phyloP scores from a whole-genome alignment of 1,140 invertebrate genomes.

The Drosophila tristis region DNA sequence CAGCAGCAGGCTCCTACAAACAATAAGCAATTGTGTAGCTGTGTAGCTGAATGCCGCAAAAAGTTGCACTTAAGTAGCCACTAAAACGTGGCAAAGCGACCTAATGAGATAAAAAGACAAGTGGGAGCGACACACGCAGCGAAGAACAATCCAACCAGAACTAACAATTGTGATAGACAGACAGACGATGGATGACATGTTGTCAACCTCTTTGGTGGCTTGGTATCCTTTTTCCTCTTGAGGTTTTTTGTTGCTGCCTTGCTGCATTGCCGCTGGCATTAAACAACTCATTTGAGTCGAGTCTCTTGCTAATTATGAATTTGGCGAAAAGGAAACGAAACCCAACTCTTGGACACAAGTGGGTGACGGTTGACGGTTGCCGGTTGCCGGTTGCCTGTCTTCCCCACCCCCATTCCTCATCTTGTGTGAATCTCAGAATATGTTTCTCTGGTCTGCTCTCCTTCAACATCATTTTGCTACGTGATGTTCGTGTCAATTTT shows the following conservation, averaged over 20 bases:
- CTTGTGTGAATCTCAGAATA: constrained; percentile 24
- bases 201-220: not conserved
- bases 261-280: constrained; percentile 58
- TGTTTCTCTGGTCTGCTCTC: constrained; percentile 26
- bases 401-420: constrained; percentile 20
- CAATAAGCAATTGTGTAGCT: constrained; percentile 61
- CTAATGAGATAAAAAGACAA: constrained; percentile 50
- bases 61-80: constrained; percentile 59
- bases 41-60: constrained; percentile 25
- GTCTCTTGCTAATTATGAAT: constrained; percentile 72
- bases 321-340: constrained; percentile 56
- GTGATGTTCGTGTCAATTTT: constrained; percentile 83
- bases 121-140: constrained; percentile 1
- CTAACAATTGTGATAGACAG: constrained; percentile 54
- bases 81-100: constrained; percentile 60
- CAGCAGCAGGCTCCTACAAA: constrained; percentile 11
- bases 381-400: not conserved
- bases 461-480: constrained; percentile 62
- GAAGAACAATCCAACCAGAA: constrained; percentile 43
- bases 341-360: constrained; percentile 19
- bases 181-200: constrained; percentile 17
- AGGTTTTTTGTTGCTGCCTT: constrained; percentile 16
- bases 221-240: constrained; percentile 12
- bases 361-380: not conserved
- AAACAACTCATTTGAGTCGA: constrained; percentile 44